Evolutionary conservation across 2,888 invertebrate genomes (phyloP), one percentile per base, ranked within the genome.

Genomic region (Melanophora roralis): DNA sequence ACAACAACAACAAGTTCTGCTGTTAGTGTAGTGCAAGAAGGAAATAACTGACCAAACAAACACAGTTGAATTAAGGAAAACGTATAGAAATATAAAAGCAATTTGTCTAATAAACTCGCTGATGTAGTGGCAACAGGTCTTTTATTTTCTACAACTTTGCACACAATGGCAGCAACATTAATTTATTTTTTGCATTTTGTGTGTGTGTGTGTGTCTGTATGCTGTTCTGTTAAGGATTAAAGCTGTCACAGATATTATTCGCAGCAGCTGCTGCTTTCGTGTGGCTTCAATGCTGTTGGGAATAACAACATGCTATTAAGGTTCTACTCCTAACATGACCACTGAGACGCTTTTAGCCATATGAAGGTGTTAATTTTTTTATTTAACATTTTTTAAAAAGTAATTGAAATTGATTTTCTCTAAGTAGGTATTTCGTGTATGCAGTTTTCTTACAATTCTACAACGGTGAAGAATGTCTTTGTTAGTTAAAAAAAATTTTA

Each of bases 361-460:
- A 74, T 68, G 77, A 83, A 83, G 83, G 84, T 83, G 84, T 82
- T 83, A 83, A 84, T 84, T 83, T 83, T n/a, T n/a, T 81, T 82
- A 81, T 83, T 83, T 74, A 78, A 73, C 72, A 74, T 78, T 82
- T 79, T n/a, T 72, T 62, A n/a, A 74, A 73, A 80, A 81, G 81
- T 83, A 83, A 83, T 83, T 83, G 80, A 81, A 81, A 79, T 84
- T 77, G 75, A 78, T 72, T 79, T 68, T 69, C 47, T 67, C 7
- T 53, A 4, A 14, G 14, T 40, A 34, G 3, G 14, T 14, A 4
- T 14, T 32, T n/a, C 5, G 23, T 69, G 45, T 55, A 11, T 27
- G 16, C 6, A 3, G 34, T 23, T 59, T 60, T 0, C 36, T 16
- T 47, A 11, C 8, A 36, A 38, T 73, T 64, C 47, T 45, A 23